A percentile compares a stretch with the other conserved stretches of the same genome.
phyloP scores from a whole-genome alignment of 2,797 vertebrate species.

The Artibeus jamaicensis region DNA sequence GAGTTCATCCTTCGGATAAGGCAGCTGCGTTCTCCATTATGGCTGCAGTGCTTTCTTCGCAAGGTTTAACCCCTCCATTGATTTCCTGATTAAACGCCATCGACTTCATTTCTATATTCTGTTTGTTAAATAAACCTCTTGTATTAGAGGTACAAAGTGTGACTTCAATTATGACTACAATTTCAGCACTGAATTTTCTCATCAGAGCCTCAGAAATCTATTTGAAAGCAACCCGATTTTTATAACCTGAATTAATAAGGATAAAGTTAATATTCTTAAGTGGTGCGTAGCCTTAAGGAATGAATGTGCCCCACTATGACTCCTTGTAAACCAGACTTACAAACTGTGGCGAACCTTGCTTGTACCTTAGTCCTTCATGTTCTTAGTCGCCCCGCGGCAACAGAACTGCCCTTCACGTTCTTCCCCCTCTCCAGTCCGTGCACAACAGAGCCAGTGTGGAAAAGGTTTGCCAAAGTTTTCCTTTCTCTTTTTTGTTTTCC shows the following conservation, averaged over 20 bases:
- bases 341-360: neutral
- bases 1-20: neutral
- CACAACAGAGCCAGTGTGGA: neutral
- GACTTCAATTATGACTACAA: neutral
- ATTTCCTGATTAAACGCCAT: neutral
- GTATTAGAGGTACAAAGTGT: neutral
- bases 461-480: neutral
- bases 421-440: neutral
- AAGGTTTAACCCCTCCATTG: neutral
- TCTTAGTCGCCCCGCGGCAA: neutral
- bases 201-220: neutral
- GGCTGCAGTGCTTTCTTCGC: fast-evolving
- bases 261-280: neutral
- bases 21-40: neutral
- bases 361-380: neutral
- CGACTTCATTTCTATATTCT: neutral
- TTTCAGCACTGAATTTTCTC: constrained; percentile 4
- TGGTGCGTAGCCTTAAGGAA: neutral
- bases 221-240: neutral
- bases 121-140: neutral
- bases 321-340: neutral
- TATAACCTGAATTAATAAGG: neutral
- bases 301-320: neutral
- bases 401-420: neutral
- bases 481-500: neutral